These are phyloP conservation scores for Phrynocephalus forsythii DNA, from an alignment of 2,797 vertebrate genomes.

Conservation along the genomic window DNA sequence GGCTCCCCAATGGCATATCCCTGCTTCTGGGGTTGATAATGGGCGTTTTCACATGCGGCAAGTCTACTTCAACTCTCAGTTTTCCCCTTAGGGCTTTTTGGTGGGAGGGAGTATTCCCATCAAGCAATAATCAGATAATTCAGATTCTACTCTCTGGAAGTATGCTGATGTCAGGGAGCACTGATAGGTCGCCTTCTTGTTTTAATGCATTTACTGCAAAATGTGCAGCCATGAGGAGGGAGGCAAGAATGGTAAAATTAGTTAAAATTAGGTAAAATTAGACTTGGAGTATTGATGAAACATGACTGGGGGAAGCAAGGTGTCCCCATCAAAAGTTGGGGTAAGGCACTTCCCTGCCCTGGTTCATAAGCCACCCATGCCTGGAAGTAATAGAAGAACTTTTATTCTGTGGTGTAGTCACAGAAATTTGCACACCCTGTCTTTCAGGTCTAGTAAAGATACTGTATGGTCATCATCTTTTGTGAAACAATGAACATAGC, in stretches of 20 bases:
- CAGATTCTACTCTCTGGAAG: not conserved
- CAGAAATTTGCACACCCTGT: constrained; percentile 10
- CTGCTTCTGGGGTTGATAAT: not conserved
- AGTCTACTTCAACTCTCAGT: not conserved
- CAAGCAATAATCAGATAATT: not conserved
- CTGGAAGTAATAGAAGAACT: not conserved
- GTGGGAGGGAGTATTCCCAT: not conserved
- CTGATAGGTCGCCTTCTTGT: not conserved
- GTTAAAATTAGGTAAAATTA: not conserved
- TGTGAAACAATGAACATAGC: not conserved
- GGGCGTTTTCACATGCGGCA: not conserved
- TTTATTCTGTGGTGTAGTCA: not conserved
- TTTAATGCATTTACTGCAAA: not conserved
- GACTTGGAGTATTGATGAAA: too few species aligned
- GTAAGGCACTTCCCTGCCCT: too few species aligned
- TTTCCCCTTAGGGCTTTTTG: not conserved
- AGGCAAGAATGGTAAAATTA: not conserved
- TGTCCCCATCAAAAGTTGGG: too few species aligned
- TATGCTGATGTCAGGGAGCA: not conserved
- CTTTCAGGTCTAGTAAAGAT: constrained; percentile 31
- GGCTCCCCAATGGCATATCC: not conserved
- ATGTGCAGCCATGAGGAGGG: not conserved
- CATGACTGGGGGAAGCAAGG: too few species aligned
- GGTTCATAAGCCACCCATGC: too few species aligned
- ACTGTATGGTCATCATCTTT: constrained; percentile 30